These are phyloP conservation scores for Penelope pileata DNA, from an alignment of 2,113 vertebrate genomes.

Conservation along the genomic window DNA sequence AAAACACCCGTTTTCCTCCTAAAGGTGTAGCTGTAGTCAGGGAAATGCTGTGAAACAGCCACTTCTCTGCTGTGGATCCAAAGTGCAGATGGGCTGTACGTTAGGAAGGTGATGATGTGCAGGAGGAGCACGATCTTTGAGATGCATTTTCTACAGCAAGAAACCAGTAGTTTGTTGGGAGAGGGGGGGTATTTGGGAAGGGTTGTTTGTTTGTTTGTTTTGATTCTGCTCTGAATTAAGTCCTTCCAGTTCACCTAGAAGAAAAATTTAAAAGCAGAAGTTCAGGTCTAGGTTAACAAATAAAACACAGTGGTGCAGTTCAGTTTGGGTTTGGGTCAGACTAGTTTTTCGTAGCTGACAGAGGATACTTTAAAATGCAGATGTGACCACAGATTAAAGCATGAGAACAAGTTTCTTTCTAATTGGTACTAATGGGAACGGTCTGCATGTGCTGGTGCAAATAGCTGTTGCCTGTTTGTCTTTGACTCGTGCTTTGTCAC, in stretches of 20 bases:
- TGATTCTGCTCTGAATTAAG: background rate
- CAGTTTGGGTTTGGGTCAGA: background rate
- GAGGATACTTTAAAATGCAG: background rate
- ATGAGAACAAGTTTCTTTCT: background rate
- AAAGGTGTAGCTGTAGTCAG: background rate
- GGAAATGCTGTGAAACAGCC: background rate
- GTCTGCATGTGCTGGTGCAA: background rate
- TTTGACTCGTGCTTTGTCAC: fast-evolving
- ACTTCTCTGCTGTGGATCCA: too few relatives aligned
- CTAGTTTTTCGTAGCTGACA: background rate
- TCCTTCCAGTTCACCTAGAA: background rate
- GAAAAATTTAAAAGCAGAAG: background rate
- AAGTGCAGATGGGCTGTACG: background rate
- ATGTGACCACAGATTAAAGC: too few relatives aligned
- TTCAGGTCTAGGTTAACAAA: background rate
- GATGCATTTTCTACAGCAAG: background rate
- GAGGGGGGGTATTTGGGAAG: too few relatives aligned
- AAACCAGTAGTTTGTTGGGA: background rate
- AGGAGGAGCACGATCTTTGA: background rate
- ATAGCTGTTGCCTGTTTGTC: fast-evolving
- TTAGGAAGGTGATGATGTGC: background rate
- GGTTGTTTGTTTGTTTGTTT: background rate
- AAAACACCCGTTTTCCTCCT: background rate
- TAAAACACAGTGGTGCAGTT: background rate
- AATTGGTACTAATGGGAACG: background rate